Evolutionary conservation across 2,888 invertebrate genomes (phyloP).

Genomic region (Pharmacophagus antenor): DNA sequence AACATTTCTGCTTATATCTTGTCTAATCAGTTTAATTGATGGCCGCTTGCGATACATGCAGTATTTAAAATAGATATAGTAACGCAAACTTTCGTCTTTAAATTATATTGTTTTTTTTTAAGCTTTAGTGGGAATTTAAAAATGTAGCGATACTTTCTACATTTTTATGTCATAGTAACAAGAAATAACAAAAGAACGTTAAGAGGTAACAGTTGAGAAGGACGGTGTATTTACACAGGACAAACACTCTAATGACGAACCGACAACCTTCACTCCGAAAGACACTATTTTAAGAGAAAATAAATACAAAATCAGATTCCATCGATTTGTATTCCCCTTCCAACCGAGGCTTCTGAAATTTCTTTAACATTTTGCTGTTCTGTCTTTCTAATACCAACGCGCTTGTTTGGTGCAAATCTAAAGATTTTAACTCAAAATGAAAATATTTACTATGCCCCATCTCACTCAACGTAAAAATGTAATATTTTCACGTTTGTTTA

Average conservation of each 20-base stretch:
- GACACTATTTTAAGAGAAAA: slow-evolving; percentile 27
- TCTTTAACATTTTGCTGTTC: slow-evolving; percentile 30
- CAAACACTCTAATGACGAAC: slow-evolving; percentile 13
- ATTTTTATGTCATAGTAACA: too few relatives aligned
- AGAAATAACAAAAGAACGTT: neutral
- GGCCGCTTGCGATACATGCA: neutral
- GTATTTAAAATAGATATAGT: neutral
- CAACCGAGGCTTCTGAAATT: slow-evolving; percentile 24
- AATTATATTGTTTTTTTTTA: too few relatives aligned
- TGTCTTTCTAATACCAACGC: slow-evolving; percentile 25
- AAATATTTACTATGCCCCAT: too few relatives aligned
- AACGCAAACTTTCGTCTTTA: too few relatives aligned
- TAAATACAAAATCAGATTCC: slow-evolving; percentile 31
- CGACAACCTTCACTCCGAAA: slow-evolving; percentile 6
- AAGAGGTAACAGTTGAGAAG: neutral
- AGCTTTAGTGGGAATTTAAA: too few relatives aligned
- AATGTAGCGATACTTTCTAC: too few relatives aligned
- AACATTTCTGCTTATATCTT: neutral
- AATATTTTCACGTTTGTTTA: neutral
- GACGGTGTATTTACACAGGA: slow-evolving; percentile 1
- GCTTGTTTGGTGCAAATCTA: slow-evolving; percentile 8
- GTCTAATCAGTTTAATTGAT: neutral
- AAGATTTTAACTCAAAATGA: slow-evolving; percentile 2
- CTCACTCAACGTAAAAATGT: too few relatives aligned
- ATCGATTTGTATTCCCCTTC: slow-evolving; percentile 31